Percentiles rank a stretch among this genome's conserved stretches.
Conservation (phyloP, 1,140 invertebrate genomes). For the Papilio polytes region DNA sequence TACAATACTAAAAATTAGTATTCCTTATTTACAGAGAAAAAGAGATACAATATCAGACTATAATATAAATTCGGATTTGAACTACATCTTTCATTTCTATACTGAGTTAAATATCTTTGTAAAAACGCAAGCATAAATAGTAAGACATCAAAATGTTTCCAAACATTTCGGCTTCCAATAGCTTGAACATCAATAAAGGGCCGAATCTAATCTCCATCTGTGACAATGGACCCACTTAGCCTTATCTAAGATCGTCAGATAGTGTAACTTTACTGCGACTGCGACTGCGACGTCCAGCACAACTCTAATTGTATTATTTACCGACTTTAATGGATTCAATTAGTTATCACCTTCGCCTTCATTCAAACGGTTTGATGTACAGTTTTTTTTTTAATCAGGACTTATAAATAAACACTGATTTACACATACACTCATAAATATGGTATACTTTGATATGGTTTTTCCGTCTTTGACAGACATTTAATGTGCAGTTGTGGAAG, state of each 20-base stretch:
- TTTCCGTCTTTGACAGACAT: too few species aligned
- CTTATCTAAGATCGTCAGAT: slow-evolving; percentile 20
- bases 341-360: slow-evolving; percentile 28
- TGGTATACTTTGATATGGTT: not conserved
- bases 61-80: not conserved
- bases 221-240: slow-evolving; percentile 27
- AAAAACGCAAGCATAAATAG: not conserved
- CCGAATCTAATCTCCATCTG: slow-evolving; percentile 35
- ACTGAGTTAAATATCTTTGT: not conserved
- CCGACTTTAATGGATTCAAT: slow-evolving; percentile 29
- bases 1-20: not conserved
- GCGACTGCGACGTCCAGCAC: not conserved
- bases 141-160: slow-evolving; percentile 22
- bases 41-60: not conserved
- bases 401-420: not conserved
- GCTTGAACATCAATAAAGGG: slow-evolving; percentile 4
- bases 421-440: not conserved
- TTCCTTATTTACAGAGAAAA: not conserved
- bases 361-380: not conserved
- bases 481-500: too few species aligned
- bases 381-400: not conserved
- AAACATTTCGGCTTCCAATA: slow-evolving; percentile 24
- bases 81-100: not conserved
- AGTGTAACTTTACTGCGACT: not conserved
- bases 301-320: slow-evolving; percentile 27